Percentiles rank a stretch among this genome's conserved stretches.
Conservation (phyloP, 1,140 invertebrate species). For the Polypedilum vanderplanki region DNA sequence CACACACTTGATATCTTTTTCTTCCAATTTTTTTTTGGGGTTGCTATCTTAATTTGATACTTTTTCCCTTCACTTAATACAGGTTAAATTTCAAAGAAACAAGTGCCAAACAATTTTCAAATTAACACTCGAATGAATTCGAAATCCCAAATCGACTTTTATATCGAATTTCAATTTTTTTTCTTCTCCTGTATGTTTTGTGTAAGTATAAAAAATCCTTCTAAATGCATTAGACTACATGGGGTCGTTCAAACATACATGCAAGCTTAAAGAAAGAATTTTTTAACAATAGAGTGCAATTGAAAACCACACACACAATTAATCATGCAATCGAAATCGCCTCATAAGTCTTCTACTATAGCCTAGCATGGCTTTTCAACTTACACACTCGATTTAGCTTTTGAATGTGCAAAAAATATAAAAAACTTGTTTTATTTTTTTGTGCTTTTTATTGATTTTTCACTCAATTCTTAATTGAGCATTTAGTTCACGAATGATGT, state of each 20-base stretch:
- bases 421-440: too few relatives aligned
- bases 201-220: too few relatives aligned
- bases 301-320: slow-evolving; percentile 17
- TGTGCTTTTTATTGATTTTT: neutral
- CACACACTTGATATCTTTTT: too few relatives aligned
- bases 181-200: neutral
- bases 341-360: neutral
- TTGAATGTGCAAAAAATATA: neutral
- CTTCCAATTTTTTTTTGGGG: too few relatives aligned
- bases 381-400: slow-evolving; percentile 22
- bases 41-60: too few relatives aligned
- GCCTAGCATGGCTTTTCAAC: neutral
- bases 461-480: neutral
- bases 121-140: neutral
- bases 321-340: neutral
- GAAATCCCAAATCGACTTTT: neutral
- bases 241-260: too few relatives aligned
- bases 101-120: neutral
- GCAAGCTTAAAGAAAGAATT: too few relatives aligned
- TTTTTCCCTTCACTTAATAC: too few relatives aligned
- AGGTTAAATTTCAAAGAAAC: too few relatives aligned
- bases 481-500: neutral
- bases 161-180: slow-evolving; percentile 5
- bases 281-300: neutral
- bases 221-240: too few relatives aligned